phyloP scores from a whole-genome alignment of 2,888 invertebrate species.

The Alviniconcha strummeri region DNA sequence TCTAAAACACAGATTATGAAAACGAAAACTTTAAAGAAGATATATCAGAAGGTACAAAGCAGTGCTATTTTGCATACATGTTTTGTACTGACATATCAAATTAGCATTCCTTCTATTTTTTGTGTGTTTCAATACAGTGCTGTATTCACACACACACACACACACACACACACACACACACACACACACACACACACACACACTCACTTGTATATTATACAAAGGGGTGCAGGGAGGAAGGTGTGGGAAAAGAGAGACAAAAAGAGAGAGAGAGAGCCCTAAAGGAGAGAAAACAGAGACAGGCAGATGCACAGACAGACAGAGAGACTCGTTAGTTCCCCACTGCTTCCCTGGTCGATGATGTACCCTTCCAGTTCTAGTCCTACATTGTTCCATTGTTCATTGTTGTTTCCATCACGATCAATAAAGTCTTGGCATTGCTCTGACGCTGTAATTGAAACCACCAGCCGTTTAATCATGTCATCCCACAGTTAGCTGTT shows the following conservation, averaged over 20 bases:
- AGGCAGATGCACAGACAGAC: not conserved
- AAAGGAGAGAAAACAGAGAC: not conserved
- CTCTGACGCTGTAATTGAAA: slow-evolving; percentile 3
- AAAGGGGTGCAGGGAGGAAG: not conserved
- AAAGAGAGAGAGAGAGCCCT: not conserved
- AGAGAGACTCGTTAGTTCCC: not conserved
- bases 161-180: not conserved
- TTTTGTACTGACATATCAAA: not conserved
- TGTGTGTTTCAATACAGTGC: not conserved
- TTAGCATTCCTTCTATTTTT: not conserved
- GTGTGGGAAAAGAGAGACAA: not conserved
- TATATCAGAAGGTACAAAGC: not conserved
- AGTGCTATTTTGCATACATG: not conserved
- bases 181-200: not conserved
- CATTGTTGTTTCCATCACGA: not conserved
- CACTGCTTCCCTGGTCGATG: not conserved
- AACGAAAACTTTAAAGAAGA: not conserved
- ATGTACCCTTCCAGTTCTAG: not conserved
- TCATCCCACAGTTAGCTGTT: not conserved
- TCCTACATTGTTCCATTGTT: not conserved
- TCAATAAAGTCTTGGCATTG: not conserved
- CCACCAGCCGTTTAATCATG: not conserved
- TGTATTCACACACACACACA: not conserved
- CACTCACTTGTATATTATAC: not conserved
- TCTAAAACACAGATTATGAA: not conserved